A percentile compares a stretch with the other conserved stretches of the same genome.
phyloP scores from a whole-genome alignment of 2,797 vertebrate species.

The Gallinago nigripennis region DNA sequence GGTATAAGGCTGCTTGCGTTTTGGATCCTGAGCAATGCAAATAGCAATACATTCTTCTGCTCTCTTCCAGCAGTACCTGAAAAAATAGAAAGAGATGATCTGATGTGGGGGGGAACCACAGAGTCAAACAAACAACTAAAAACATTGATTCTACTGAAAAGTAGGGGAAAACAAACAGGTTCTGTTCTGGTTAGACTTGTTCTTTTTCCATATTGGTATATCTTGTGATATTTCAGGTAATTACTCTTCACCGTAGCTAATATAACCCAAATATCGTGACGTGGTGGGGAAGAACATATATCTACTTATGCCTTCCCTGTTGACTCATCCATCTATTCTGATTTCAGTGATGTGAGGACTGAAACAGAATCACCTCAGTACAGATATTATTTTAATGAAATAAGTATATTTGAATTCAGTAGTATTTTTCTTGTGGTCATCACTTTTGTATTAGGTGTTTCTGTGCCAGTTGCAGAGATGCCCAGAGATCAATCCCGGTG shows the following conservation, averaged over 20 bases:
- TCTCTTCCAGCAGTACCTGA: slow-evolving; percentile 88
- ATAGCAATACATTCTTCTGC: slow-evolving; percentile 80
- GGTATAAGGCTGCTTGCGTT: slow-evolving; percentile 80
- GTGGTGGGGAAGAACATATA: not conserved
- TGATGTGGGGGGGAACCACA: not conserved
- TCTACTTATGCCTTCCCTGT: not conserved
- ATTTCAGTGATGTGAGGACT: not conserved
- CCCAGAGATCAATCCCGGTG: not conserved
- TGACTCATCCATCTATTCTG: not conserved
- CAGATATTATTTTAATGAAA: not conserved
- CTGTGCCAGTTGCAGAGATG: not conserved
- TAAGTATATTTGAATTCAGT: not conserved
- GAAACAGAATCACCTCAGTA: not conserved
- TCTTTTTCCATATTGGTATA: not conserved
- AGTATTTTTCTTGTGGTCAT: not conserved
- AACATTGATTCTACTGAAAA: not conserved
- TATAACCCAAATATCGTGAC: not conserved
- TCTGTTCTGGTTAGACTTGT: not conserved
- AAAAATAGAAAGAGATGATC: not conserved
- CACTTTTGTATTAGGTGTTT: not conserved
- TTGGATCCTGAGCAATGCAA: slow-evolving; percentile 85
- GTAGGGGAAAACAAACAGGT: not conserved
- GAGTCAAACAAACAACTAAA: not conserved
- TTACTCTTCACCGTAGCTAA: not conserved
- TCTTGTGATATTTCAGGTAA: not conserved